Evolutionary conservation across 2,888 invertebrate genomes (phyloP).

Genomic region (Xylota sylvarum): DNA sequence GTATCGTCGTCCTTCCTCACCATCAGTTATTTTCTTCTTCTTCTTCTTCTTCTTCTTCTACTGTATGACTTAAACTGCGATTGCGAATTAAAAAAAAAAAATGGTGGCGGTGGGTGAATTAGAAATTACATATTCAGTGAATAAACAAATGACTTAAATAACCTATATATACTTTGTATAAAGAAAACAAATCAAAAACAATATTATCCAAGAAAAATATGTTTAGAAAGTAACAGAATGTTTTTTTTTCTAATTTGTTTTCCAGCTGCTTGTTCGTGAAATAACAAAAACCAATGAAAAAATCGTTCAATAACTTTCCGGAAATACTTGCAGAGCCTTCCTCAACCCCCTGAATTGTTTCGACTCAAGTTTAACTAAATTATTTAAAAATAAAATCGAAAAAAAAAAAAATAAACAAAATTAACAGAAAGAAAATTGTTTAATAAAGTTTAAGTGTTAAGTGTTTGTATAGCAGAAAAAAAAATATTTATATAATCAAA

Average conservation of each 20-base stretch:
- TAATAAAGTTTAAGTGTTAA: conserved; percentile 51
- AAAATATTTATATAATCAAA: conserved; percentile 35
- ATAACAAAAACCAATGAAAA: conserved; percentile 5
- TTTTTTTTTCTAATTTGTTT: conserved; percentile 47
- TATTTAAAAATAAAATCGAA: conserved; percentile 13
- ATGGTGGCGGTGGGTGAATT: conserved; percentile 46
- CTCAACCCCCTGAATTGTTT: conserved; percentile 20
- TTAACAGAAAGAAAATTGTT: neutral
- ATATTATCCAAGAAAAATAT: neutral
- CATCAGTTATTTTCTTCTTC: neutral
- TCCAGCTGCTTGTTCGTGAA: conserved; percentile 62
- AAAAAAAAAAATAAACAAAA: neutral
- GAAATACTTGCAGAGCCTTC: conserved; percentile 36
- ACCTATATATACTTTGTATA: neutral
- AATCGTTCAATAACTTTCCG: conserved; percentile 31
- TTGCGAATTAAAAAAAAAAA: conserved; percentile 6
- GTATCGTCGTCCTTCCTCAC: neutral
- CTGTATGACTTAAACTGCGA: conserved; percentile 39
- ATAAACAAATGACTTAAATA: neutral
- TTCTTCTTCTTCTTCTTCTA: neutral
- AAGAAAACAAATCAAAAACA: too few relatives aligned
- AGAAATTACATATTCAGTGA: neutral
- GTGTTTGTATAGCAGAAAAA: conserved; percentile 53
- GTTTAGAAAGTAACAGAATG: neutral
- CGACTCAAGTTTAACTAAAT: conserved; percentile 41